These are phyloP conservation scores for Caenorhabditis tropicalis DNA, from an alignment of 1,140 invertebrate genomes.

Conservation along the genomic window DNA sequence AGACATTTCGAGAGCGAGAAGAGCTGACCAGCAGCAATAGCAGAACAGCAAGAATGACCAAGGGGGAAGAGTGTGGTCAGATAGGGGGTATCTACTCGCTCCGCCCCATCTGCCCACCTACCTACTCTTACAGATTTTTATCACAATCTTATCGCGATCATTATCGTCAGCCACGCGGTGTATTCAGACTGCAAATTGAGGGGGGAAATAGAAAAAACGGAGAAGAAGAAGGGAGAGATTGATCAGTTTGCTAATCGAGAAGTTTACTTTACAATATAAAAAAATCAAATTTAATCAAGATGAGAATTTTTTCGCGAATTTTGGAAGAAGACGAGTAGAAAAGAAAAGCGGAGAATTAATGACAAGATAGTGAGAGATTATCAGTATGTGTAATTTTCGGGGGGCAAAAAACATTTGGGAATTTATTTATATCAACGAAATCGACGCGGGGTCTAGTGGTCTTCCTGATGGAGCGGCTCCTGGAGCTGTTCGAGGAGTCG, in stretches of 20 bases:
- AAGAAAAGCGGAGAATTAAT: not conserved
- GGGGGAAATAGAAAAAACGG: not conserved
- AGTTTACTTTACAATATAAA: not conserved
- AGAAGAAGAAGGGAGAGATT: not conserved
- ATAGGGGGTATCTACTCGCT: not conserved
- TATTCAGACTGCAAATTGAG: not conserved
- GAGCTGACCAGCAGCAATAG: conserved; percentile 13
- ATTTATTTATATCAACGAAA: not conserved
- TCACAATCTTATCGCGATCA: conserved; percentile 16
- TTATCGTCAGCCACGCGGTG: not conserved
- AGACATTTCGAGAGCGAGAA: not conserved
- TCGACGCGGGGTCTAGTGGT: not conserved
- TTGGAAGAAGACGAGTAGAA: not conserved
- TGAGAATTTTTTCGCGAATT: not conserved
- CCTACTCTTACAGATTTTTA: conserved; percentile 12
- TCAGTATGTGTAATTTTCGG: no score
- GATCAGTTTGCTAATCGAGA: not conserved
- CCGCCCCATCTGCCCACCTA: not conserved
- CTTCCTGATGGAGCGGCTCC: no score
- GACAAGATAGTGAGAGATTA: not conserved
- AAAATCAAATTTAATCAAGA: not conserved
- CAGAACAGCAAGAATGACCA: not conserved
- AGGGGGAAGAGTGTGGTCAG: not conserved
- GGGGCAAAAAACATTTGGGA: not conserved
- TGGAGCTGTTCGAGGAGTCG: no score